Base-by-base conservation (phyloP, 2,888 invertebrate species). In the Nymphalis c-album region DNA sequence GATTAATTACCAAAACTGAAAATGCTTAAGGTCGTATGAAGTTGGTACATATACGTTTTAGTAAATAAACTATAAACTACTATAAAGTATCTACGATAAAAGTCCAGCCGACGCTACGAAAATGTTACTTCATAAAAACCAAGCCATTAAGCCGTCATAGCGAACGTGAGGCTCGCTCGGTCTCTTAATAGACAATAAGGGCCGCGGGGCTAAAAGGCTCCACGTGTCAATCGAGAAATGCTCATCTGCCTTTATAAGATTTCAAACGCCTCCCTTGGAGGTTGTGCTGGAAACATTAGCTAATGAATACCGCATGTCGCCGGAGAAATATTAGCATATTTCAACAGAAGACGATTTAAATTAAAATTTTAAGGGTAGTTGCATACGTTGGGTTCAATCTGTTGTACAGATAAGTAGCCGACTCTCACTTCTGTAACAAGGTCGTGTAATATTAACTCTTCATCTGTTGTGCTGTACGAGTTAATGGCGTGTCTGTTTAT, bases 341-440 rank as follows among this genome's bases (percentile, higher is more conserved):
- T 67, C 71, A 61, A 60, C 48, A 57, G 60, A 40, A 48, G 47
- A 71, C 63, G 70, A 63, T 35, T 68, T 70, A 71, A 73, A 76
- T 78, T 78, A 72, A 77, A 75, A 74, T 72, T 72, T 71, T 77
- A 73, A 74, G 65, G 68, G 51, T 48, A 26, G 51, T 55, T 8
- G 20, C 61, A 47, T 18, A 58, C 53, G 53, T 8, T 35, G 45
- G 18, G 47, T 55, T 17, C 4, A 26, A 26, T 53, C 26, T 26
- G 26, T 3, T 6, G 26, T 31, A 31, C 26, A 31, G 4, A 40
- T 4, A 40, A 6, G 4, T 40, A 3, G 13, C 13, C 13, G 13
- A 13, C 40, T 40, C 8, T 8, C 4, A 40, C 13, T 40, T 4
- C 13, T 40, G 40, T 40, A 40, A 40, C 40, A 13, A 40, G 40